Evolutionary conservation across 2,888 invertebrate genomes (phyloP), one percentile per base, ranked within the genome.

Genomic region (Prionchulus punctatus): DNA sequence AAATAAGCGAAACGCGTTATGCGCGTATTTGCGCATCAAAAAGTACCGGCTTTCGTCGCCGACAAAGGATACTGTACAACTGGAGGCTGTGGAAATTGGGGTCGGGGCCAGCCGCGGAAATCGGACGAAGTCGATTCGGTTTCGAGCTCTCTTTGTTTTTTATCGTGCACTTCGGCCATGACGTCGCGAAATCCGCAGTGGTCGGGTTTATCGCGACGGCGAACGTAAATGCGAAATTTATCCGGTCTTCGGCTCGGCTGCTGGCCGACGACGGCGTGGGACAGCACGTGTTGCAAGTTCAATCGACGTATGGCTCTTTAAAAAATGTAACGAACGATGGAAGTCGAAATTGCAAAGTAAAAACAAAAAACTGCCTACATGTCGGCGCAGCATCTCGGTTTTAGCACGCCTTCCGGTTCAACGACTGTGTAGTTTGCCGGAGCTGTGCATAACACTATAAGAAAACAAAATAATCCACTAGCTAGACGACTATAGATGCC

Each of bases 341-440:
- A 36, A 12, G 7, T 36, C 18, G 36, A 36, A 36, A 36, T 36
- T 12, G 7, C 7, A 12, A 36, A 36, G 36, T 36, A 45, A 45
- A 12, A n/a, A 23, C 23, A 45, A 12, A 45, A 18, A 12, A 30
- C 12, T 49, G 67, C 71, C 62, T 64, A 72, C 72, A 86, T 81
- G 69, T 86, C 85, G 31, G 85, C 81, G 67, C 83, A 83, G 69
- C 82, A 82, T 67, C 81, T 79, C 1, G 85, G 79, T 58, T 82
- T 80, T 65, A 87, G 82, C 51, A 79, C 79, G 15, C 86, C 86
- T 69, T 84, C 83, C 1, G 86, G 82, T 70, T 85, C 84, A 53
- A 82, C 80, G 52, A 86, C 85, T 62, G 80, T 80, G 69, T 84
- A 87, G 72, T 84, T 86, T 65, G 80, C 81, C 27, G 84, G 84